phyloP scores from a whole-genome alignment of 2,888 invertebrate genomes.

The Cephus nigrinus region DNA sequence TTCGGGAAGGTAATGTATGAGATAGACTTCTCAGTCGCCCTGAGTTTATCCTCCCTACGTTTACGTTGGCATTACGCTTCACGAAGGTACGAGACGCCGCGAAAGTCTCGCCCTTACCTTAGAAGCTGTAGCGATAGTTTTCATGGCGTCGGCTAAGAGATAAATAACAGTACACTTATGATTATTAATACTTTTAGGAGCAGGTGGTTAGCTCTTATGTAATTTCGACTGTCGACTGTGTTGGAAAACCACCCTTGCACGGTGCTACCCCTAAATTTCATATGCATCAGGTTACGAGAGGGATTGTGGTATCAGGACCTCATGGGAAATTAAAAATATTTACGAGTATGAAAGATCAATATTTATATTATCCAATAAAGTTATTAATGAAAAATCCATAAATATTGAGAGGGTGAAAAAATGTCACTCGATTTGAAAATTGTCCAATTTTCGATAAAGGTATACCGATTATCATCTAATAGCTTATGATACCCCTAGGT shows the following conservation, averaged over 20 bases:
- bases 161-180: constrained; percentile 23
- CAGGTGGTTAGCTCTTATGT: constrained; percentile 29
- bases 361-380: neutral
- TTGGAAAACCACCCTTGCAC: neutral
- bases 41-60: constrained; percentile 17
- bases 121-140: neutral
- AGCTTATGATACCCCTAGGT: neutral
- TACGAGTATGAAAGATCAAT: neutral
- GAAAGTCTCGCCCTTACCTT: neutral
- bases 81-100: neutral
- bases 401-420: neutral
- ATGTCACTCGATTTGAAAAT: neutral
- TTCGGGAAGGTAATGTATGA: constrained; percentile 43
- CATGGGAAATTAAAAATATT: neutral
- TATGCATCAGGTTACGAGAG: neutral
- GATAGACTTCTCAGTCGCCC: constrained; percentile 38
- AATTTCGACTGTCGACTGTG: constrained; percentile 19
- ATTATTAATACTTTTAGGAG: constrained; percentile 24
- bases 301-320: neutral
- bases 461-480: neutral
- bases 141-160: neutral
- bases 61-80: neutral
- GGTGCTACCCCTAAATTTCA: neutral
- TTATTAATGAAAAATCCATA: neutral
- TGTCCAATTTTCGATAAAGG: neutral